Evolutionary conservation across 2,797 vertebrate genomes (phyloP).

Genomic region (Mionectes olivaceus): DNA sequence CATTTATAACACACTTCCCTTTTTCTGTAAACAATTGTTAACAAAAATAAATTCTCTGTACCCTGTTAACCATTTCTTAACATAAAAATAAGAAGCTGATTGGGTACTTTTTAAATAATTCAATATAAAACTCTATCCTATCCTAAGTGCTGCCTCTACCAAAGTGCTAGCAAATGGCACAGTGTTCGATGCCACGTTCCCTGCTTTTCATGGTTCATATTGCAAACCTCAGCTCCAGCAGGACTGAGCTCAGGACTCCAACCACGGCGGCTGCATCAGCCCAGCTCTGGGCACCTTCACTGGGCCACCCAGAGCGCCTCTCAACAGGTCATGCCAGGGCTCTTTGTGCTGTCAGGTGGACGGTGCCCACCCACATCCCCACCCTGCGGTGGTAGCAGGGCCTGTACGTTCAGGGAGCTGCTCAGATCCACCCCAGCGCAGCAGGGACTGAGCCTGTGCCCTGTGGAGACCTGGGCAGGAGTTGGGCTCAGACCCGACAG

Average conservation of each 20-base stretch:
- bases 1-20: slow-evolving; percentile 11
- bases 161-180: slow-evolving; percentile 22
- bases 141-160: neutral
- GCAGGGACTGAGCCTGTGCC: neutral
- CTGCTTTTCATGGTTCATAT: neutral
- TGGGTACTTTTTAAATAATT: neutral
- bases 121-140: slow-evolving; percentile 29
- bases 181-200: neutral
- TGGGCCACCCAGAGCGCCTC: neutral
- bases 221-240: neutral
- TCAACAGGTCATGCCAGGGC: rapidly evolving
- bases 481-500: neutral
- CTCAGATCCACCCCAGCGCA: neutral
- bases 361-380: rapidly evolving
- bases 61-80: slow-evolving; percentile 37
- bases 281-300: neutral
- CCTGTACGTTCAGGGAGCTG: neutral
- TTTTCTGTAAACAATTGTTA: slow-evolving; percentile 55
- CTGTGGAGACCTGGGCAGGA: neutral
- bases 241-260: neutral
- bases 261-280: rapidly evolving
- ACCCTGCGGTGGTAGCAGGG: rapidly evolving
- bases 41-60: slow-evolving; percentile 58
- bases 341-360: neutral
- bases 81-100: slow-evolving; percentile 23